A percentile compares a stretch with the other conserved stretches of the same genome.
Conservation (phyloP, 2,113 vertebrate species). For the Bubo bubo region DNA sequence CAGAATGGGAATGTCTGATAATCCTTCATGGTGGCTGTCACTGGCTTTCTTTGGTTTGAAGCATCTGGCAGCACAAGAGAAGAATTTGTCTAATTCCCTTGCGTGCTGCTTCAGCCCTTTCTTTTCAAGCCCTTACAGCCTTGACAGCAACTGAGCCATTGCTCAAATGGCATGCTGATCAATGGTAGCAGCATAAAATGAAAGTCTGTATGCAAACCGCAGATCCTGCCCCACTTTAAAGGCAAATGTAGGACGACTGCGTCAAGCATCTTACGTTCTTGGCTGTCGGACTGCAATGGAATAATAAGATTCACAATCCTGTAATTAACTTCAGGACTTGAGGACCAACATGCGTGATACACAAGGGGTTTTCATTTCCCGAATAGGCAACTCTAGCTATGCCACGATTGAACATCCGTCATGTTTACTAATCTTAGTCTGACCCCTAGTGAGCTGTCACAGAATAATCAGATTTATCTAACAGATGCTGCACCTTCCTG, state of each 20-base stretch:
- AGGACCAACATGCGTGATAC: not conserved
- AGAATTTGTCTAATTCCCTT: not conserved
- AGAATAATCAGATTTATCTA: conserved; percentile 24
- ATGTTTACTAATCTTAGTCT: conserved; percentile 46
- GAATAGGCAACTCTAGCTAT: not conserved
- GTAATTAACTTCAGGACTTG: conserved; percentile 7
- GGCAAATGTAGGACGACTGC: not conserved
- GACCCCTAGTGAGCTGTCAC: conserved; percentile 61
- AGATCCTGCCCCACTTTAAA: not conserved
- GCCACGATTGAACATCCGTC: accelerated
- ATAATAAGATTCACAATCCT: not conserved
- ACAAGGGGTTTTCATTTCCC: not conserved
- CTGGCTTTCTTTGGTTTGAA: not conserved
- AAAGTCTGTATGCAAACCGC: not conserved
- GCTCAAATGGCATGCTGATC: not conserved
- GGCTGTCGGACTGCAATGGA: not conserved
- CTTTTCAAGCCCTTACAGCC: not conserved
- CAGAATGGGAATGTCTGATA: not conserved
- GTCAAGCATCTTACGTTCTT: not conserved
- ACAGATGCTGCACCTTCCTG: not conserved
- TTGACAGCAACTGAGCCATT: not conserved
- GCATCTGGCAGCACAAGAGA: conserved; percentile 17
- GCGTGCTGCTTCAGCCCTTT: not conserved
- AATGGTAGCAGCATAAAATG: not conserved
- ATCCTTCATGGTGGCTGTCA: not conserved